Evolutionary conservation across 2,888 invertebrate species (phyloP).

Genomic region (Hypolimnas misippus): DNA sequence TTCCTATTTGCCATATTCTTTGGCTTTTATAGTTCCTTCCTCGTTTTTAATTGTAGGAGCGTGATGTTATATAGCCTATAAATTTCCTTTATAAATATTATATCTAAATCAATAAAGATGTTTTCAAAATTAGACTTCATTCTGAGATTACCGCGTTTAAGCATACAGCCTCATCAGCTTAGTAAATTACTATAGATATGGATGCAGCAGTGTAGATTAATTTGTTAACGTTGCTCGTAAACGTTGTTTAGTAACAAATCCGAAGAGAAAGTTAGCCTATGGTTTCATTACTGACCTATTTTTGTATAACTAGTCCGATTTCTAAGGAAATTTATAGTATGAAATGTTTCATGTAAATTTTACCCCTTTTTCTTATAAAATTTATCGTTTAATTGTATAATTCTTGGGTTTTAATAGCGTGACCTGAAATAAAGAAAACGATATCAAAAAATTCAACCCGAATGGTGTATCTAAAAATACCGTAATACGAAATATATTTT

Average conservation of each 20-base stretch:
- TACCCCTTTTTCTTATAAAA: not conserved
- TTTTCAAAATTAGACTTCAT: too few relatives aligned
- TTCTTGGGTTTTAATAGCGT: not conserved
- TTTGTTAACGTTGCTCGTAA: constrained; percentile 7
- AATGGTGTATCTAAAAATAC: not conserved
- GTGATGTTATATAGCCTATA: too few relatives aligned
- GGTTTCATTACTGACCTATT: constrained; percentile 37
- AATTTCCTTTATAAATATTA: too few relatives aligned
- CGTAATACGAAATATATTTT: not conserved
- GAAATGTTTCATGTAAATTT: not conserved
- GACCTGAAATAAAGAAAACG: not conserved
- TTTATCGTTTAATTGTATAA: too few relatives aligned
- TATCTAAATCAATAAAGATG: too few relatives aligned
- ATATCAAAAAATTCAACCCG: not conserved
- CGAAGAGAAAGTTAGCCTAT: constrained; percentile 32
- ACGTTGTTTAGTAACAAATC: constrained; percentile 12
- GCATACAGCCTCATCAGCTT: too few relatives aligned
- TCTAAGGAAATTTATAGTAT: not conserved
- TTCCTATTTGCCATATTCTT: too few relatives aligned
- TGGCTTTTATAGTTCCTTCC: too few relatives aligned
- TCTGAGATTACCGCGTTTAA: too few relatives aligned
- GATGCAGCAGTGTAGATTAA: too few relatives aligned
- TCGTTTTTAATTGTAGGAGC: too few relatives aligned
- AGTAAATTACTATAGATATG: too few relatives aligned
- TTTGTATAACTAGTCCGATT: constrained; percentile 25